Evolutionary conservation across 2,113 vertebrate genomes (phyloP).

Genomic region (Vulpes ferrilata): DNA sequence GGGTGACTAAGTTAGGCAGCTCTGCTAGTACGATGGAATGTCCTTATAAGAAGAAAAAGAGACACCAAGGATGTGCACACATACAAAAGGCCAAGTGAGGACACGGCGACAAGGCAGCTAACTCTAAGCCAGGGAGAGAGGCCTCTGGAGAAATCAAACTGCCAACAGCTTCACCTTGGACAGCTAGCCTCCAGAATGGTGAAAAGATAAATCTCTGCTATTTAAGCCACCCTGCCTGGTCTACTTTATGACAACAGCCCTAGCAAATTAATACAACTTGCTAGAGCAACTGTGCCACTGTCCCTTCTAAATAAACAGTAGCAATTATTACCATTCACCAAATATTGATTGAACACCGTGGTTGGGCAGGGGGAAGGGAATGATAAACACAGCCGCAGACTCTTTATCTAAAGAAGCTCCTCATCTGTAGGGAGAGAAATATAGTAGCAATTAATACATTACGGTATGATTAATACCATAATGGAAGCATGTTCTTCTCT

Average conservation of each 20-base stretch:
- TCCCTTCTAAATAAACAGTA: background rate
- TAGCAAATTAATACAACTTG: background rate
- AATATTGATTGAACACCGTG: background rate
- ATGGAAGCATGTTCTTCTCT: background rate
- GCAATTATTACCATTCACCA: background rate
- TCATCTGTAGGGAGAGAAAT: background rate
- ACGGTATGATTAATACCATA: background rate
- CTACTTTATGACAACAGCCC: background rate
- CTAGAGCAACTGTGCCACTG: background rate
- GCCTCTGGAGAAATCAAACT: background rate
- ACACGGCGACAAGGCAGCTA: background rate
- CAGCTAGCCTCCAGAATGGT: background rate
- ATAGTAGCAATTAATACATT: background rate
- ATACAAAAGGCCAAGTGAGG: background rate
- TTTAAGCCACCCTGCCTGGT: background rate
- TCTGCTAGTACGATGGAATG: too few relatives aligned
- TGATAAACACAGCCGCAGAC: background rate
- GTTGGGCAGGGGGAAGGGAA: background rate
- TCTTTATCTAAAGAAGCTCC: background rate
- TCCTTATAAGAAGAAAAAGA: background rate
- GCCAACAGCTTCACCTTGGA: background rate
- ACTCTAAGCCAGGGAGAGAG: background rate
- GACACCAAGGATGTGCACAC: background rate
- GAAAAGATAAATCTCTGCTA: background rate
- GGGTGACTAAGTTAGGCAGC: background rate